Base-by-base conservation (phyloP, 2,113 vertebrate genomes). In the Coptodon rendalli region DNA sequence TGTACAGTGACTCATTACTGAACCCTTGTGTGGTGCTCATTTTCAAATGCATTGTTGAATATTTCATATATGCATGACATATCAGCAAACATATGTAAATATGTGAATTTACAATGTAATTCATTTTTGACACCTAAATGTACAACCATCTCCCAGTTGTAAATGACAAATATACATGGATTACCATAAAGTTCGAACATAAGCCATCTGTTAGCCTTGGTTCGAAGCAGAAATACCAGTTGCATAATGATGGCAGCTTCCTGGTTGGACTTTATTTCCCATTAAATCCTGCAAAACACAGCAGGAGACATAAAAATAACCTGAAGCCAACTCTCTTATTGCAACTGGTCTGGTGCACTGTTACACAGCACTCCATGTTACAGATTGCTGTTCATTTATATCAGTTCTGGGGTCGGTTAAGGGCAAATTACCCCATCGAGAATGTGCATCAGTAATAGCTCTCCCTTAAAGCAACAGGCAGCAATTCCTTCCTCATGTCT, bases 61-160 rank as follows among this genome's bases (percentile, higher is more conserved):
- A 78, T 57, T 79, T 90, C 89, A 89, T 89, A 66, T 57, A 57
- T 87, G 87, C 88, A 91, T 83, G 87, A 87, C 17, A 56, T 91
- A 36, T 6, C 36, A 56, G 27, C 31, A 53, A 22, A 43, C 53
- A 57, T n/a, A 57, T 14, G 17, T 84, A 43, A 84, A 56, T 61
- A n/a, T 57, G 27, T 68, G 13, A 61, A 76, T 59, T 50, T 79
- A 57, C 81, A 66, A 82, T 81, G 24, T 40, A 19, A 81, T 82
- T 82, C 6, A 88, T 80, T 52, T 13, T 59, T 86, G 82, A 81
- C 22, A 59, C 59, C 34, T 53, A 71, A 59, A 63, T 81, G 56
- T 85, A 27, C 13, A 24, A 9, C 50, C 38, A 83, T 88, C 84
- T 84, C 63, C 52, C 13, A 27, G 19, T 52, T 61, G 48, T 63